Evolutionary conservation across 2,797 vertebrate species (phyloP), one percentile per base, ranked within the genome.

Genomic region (Momotus momota): DNA sequence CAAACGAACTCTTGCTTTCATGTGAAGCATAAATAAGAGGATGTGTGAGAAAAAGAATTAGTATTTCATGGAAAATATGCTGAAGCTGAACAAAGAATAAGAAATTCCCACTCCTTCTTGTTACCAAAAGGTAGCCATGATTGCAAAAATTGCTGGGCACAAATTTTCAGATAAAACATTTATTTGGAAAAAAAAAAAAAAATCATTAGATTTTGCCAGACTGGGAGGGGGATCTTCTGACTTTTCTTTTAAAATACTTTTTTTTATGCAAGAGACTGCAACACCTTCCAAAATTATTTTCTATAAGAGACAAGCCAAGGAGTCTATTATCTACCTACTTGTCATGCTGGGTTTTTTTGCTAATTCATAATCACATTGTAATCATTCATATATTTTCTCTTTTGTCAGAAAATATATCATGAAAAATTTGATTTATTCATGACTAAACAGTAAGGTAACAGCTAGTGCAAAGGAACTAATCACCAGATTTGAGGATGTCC

Each of bases 401-500:
- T 83, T n/a, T 41, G 14, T 84, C 70, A 75, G 27, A 77, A 91
- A 90, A 81, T 18, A 55, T 16, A 72, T 13, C 38, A 70, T 48
- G 77, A 93, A 91, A 75, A 88, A 92, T 52, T 38, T 45, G 14
- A 60, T 64, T 55, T 7, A 45, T 14, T 79, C 45, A 49, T 41
- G 31, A 70, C 49, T 88, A 73, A 90, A 81, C n/a, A 9, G 2
- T 6, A 86, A 91, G 23, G 49, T 62, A 94, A 46, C n/a, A 87
- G 64, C 48, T 61, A 79, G 6, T 58, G 33, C 18, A 87, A 84
- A 95, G 23, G 31, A 10, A 89, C 57, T 70, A 57, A 67, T 25
- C 54, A 72, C 46, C 70, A 90, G 33, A 94, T 74, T 49, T 75
- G 57, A 93, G n/a, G 48, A 78, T 67, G 27, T 29, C 48, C 75